Conservation (phyloP, 1,140 invertebrate species). For the Wiebesia pumilae region DNA sequence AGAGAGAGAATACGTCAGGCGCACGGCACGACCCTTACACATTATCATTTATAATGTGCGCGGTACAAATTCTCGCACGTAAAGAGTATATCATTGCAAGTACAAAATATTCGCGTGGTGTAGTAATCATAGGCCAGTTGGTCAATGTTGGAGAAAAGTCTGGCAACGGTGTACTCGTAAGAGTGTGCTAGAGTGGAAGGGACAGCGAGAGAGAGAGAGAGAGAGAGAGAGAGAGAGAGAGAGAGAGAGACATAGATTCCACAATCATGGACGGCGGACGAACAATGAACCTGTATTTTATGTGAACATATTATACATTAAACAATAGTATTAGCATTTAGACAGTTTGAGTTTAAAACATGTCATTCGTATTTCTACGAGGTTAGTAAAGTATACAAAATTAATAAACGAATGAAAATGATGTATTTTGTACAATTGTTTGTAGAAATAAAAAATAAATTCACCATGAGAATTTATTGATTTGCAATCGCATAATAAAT, state of each 20-base stretch:
- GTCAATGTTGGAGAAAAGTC: neutral
- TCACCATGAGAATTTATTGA: no score
- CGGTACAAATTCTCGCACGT: no score
- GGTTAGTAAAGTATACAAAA: no score
- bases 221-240: neutral
- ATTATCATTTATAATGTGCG: neutral
- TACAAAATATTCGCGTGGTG: neutral
- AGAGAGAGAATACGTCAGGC: neutral
- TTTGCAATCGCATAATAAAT: no score
- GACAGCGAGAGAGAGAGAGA: neutral
- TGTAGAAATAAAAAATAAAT: no score
- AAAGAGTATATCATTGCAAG: neutral
- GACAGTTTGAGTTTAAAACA: no score
- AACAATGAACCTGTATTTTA: constrained; percentile 21
- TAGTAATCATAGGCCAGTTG: neutral
- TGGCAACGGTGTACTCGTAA: neutral
- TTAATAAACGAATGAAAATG: no score
- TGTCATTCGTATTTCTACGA: no score
- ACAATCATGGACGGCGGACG: neutral
- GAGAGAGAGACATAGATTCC: no score
- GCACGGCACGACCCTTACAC: neutral
- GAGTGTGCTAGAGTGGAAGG: neutral
- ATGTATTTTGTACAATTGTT: neutral
- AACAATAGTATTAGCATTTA: no score
- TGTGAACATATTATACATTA: neutral